Base-by-base conservation (phyloP, 2,797 vertebrate genomes). In the Myotis planiceps region DNA sequence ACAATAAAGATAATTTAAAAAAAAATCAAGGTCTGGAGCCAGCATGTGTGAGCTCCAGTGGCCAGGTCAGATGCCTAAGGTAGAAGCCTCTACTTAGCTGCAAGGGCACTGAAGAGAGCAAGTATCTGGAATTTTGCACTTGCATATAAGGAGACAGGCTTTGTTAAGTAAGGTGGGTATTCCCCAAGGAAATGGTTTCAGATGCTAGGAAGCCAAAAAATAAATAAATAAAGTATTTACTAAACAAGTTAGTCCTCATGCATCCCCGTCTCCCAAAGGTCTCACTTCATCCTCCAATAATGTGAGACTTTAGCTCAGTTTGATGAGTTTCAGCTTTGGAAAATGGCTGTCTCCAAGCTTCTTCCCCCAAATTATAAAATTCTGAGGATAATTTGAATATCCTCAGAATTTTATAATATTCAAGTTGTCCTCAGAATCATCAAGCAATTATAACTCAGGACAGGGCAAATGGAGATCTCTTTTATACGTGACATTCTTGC, bases 291-390 rank as follows among this genome's bases (percentile, higher is more conserved):
- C 55, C 71, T 71, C 53, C 32, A 51, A n/a, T 74, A 82, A 76
- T 32, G 49, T 19, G 68, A 75, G 68, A 69, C 23, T 58, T 51
- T 9, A 90, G 18, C 45, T 92, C n/a, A 42, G 34, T 55, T 90
- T 75, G 58, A 34, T 7, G 60, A 78, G 47, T 65, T 96, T 83
- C 66, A 88, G 23, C 66, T 94, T 91, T 90, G 8, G 47, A 91
- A 95, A 92, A 82, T 7, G 29, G 55, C 19, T 37, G 55, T 66
- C 49, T 85, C 63, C 45, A 91, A 92, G n/a, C 32, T 92, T 53
- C 19, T 27, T 34, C 51, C 18, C 71, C 60, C 12, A 76, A 90
- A 89, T 74, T 85, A 79, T 8, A 81, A 21, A 88, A 65, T 74
- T 21, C 75, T 74, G 51, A 71, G 37, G 45, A 71, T 45, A 96